phyloP scores from a whole-genome alignment of 35 echinoderm and acorn worm species.

The Heliocidaris tuberculata region DNA sequence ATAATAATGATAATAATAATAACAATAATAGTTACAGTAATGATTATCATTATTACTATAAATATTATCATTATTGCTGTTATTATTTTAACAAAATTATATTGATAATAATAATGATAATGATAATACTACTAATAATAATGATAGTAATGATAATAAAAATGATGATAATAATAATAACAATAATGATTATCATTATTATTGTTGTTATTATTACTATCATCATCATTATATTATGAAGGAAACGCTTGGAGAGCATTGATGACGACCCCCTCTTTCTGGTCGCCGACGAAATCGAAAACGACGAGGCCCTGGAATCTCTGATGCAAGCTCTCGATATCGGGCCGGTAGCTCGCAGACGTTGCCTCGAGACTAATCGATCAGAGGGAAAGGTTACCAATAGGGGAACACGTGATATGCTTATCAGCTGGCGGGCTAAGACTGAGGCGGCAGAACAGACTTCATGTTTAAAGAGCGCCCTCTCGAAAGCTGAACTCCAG shows the following conservation, averaged over 20 bases:
- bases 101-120: too few species aligned
- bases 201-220: too few species aligned
- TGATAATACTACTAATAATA: too few species aligned
- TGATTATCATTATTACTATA: too few species aligned
- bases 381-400: neutral
- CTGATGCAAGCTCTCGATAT: neutral
- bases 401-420: neutral
- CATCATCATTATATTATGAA: neutral
- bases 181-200: too few species aligned
- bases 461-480: neutral
- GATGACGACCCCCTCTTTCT: neutral
- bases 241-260: neutral
- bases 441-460: neutral
- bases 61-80: too few species aligned
- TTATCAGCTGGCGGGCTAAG: neutral
- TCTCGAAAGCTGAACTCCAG: neutral
- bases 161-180: too few species aligned
- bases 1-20: too few species aligned
- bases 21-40: too few species aligned
- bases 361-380: neutral
- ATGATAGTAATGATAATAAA: too few species aligned
- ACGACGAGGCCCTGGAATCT: neutral
- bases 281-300: neutral
- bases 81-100: too few species aligned
- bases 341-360: neutral